Evolutionary conservation across 2,113 vertebrate species (phyloP), one percentile per base, ranked within the genome.

Genomic region (Peromyscus polionotus): DNA sequence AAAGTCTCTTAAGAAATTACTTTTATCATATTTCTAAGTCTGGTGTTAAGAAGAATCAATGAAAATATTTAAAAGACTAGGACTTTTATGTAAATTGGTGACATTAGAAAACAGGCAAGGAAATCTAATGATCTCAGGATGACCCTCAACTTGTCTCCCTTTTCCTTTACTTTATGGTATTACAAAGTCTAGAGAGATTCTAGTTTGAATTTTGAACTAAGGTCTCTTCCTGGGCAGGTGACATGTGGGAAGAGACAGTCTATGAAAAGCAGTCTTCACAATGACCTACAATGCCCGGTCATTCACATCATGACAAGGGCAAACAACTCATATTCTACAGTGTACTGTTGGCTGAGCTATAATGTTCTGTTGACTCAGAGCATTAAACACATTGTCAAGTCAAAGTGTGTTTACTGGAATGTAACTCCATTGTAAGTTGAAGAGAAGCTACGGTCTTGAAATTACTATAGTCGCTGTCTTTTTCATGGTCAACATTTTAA

Each of bases 81-180:
- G 90, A 93, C 5, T 48, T 95, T 93, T 80, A 77, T 54, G 86
- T 83, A 90, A 63, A 91, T 95, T 84, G 39, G 17, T 24, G 24
- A 93, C 28, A 85, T 77, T 54, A 89, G 3, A 39, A 70, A 22
- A 93, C 1, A 24, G 73, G 12, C 57, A 93, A 86, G n/a, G 9
- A 85, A 68, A 80, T 51, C 57, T 51, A 80, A 86, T 76, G 2
- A 59, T 4, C 65, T 14, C 2, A 39, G 33, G 26, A 42, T 36
- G 2, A 24, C 22, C 1, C 17, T 20, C 7, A 81, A 36, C 0
- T 89, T 65, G 26, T 11, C 59, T 84, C 63, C 57, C 24, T 63
- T 63, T 83, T 42, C 26, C 13, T 28, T 61, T 22, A 39, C 17
- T 16, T 63, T 63, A 33, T 39, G 33, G 51, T 63, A 59, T 36